Evolutionary conservation across 1,140 invertebrate species (phyloP).

Genomic region (Zeugodacus cucurbitae): DNA sequence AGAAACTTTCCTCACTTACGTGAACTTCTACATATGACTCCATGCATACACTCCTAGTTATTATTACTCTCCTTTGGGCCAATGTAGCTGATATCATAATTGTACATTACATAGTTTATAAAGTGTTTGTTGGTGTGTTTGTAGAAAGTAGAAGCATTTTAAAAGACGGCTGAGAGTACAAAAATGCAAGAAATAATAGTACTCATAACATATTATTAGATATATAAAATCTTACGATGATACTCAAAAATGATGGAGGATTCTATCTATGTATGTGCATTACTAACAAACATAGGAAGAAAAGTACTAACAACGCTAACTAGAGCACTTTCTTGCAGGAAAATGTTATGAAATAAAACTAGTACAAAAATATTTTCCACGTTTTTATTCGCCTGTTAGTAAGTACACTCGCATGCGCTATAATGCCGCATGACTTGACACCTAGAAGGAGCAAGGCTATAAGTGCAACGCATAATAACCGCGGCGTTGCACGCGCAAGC

Average conservation of each 20-base stretch:
- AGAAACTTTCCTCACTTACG: no score
- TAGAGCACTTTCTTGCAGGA: neutral
- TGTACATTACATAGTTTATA: neutral
- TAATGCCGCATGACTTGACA: neutral
- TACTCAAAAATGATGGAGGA: neutral
- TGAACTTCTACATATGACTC: no score
- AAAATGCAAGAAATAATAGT: constrained; percentile 14
- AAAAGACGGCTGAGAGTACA: neutral
- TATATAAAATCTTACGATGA: constrained; percentile 35
- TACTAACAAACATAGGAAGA: neutral
- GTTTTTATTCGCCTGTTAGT: neutral
- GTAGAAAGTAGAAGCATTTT: neutral
- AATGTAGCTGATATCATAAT: neutral
- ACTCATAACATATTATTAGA: constrained; percentile 34
- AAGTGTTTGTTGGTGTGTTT: neutral
- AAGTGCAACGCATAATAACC: neutral
- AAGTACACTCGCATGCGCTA: neutral
- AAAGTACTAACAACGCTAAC: neutral
- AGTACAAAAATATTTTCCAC: neutral
- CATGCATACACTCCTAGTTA: no score
- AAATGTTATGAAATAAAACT: neutral
- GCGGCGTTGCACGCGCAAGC: neutral
- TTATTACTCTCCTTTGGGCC: no score
- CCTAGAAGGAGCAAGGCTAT: neutral
- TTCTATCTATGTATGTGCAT: no score